These are phyloP conservation scores for Pterophyllum scalare DNA, from an alignment of 2,113 vertebrate genomes.

Conservation along the genomic window DNA sequence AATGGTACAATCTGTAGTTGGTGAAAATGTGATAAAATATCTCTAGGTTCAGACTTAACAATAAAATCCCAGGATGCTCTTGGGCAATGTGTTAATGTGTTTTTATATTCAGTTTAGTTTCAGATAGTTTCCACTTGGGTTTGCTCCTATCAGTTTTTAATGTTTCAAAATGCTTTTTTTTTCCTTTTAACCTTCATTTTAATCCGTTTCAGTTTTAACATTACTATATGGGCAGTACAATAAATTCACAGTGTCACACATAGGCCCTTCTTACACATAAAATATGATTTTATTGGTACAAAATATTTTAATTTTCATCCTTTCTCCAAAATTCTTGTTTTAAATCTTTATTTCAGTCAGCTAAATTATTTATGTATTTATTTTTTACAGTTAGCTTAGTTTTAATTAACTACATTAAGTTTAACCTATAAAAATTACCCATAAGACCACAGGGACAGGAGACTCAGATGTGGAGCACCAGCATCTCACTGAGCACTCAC, in stretches of 20 bases:
- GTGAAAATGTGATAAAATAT: neutral
- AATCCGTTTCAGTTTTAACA: neutral
- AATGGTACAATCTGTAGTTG: neutral
- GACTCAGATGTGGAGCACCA: neutral
- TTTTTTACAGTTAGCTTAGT: neutral
- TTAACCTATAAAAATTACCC: neutral
- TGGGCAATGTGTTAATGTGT: neutral
- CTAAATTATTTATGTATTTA: neutral
- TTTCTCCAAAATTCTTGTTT: neutral
- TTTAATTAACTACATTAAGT: neutral
- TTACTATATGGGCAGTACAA: neutral
- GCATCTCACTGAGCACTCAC: neutral
- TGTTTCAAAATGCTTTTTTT: neutral
- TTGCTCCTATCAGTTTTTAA: too few relatives aligned
- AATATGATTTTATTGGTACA: too few relatives aligned
- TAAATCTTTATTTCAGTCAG: neutral
- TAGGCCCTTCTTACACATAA: too few relatives aligned
- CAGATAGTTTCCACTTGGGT: neutral
- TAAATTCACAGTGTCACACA: neutral
- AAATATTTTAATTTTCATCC: too few relatives aligned
- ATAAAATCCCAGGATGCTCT: neutral
- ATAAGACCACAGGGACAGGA: neutral
- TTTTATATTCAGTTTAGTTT: constrained; percentile 1
- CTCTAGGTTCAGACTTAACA: neutral
- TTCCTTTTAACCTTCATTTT: neutral